Percentiles rank a stretch among this genome's conserved stretches.
Evolutionary conservation across 2,888 invertebrate species (phyloP).

Genomic region (Anaspis maculata): DNA sequence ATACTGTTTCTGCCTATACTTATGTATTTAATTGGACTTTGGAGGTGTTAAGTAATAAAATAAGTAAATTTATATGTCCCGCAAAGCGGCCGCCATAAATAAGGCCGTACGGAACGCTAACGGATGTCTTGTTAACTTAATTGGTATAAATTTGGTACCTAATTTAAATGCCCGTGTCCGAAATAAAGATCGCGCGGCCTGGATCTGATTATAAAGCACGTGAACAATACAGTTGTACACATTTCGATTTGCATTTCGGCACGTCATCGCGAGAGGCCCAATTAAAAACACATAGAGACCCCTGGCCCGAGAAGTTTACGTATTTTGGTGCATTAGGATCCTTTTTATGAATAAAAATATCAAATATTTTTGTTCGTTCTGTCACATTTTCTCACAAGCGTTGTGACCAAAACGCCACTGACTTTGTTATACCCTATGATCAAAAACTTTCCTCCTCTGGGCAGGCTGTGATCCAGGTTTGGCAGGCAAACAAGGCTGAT

Average conservation of each 20-base stretch:
- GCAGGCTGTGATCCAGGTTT: too few relatives aligned
- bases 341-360: too few relatives aligned
- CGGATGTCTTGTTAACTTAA: conserved; percentile 25
- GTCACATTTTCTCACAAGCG: too few relatives aligned
- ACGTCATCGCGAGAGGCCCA: too few relatives aligned
- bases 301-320: too few relatives aligned
- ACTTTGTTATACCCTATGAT: too few relatives aligned
- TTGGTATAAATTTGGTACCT: conserved; percentile 25
- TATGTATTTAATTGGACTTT: conserved; percentile 20
- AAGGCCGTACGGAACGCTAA: conserved; percentile 17
- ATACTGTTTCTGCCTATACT: conserved; percentile 15
- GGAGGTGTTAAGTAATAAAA: conserved; percentile 24
- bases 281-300: too few relatives aligned
- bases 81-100: conserved; percentile 16
- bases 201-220: conserved; percentile 20
- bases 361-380: too few relatives aligned
- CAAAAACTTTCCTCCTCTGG: too few relatives aligned
- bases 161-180: conserved; percentile 21
- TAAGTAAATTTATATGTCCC: conserved; percentile 18
- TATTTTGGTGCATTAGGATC: too few relatives aligned
- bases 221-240: conserved; percentile 15
- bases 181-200: conserved; percentile 15
- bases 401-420: too few relatives aligned
- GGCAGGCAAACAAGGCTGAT: too few relatives aligned
- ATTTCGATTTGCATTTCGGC: conserved; percentile 9